Evolutionary conservation across 2,113 vertebrate genomes (phyloP), one percentile per base, ranked within the genome.

Genomic region (Carassius auratus): DNA sequence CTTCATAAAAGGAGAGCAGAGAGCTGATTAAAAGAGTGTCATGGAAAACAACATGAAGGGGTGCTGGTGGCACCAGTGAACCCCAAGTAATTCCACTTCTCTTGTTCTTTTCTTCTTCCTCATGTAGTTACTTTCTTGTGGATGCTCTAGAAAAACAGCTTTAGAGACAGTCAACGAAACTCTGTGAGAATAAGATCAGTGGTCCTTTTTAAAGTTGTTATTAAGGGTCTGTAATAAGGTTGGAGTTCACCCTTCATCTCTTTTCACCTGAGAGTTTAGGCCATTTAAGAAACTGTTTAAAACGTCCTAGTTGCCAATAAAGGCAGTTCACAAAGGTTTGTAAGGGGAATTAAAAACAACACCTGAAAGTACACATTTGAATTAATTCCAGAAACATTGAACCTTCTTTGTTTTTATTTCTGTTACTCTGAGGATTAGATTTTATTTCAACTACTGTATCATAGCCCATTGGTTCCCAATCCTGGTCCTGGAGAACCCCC

Each of bases 11-110:
- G 9, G 57, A 62, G n/a, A 80, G 15, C 13, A 80, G 77, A 80
- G 21, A 62, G 33, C 5, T 61, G 33, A 62, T 80, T 64, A 64
- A 64, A 36, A 50, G 69, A 64, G 59, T 48, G 76, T 79, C 55
- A 80, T 62, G 59, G 77, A 80, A 64, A 79, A 79, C 55, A 64
- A 48, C 38, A 80, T 80, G 21, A 80, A 80, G 19, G n/a, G 77
- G 21, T 0, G 12, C 52, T 61, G 36, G 77, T 62, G 57, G 59
- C 59, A 48, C 59, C n/a, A 30, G 23, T 61, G 21, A 62, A 79
- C 55, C 55, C 52, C 52, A 59, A 59, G 30, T 36, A 59, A 21
- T 77, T 33, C 52, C 17, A 21, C 42, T 48, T 48, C 15, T 71
- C 38, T 45, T 6, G 42, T 75, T 75, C 73, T 48, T 75, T 48